phyloP scores from a whole-genome alignment of 2,797 vertebrate genomes.

The Leptatherina wallacei region DNA sequence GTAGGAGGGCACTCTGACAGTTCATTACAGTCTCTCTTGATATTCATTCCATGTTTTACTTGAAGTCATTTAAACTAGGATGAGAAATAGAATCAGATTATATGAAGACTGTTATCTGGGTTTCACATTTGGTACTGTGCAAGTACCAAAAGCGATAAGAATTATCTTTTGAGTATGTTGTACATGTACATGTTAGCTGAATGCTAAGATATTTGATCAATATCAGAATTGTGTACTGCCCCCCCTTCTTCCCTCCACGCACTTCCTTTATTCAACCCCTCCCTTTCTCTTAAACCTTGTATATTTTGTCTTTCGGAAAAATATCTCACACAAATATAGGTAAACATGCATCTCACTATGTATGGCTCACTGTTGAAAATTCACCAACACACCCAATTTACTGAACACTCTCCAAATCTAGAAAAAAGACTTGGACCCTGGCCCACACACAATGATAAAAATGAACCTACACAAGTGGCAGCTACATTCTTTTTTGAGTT shows the following conservation, averaged over 20 bases:
- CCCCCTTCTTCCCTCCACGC: conserved; percentile 60
- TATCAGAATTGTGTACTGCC: conserved; percentile 65
- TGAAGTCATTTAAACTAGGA: conserved; percentile 75
- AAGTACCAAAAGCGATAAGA: conserved; percentile 66
- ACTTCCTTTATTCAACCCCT: conserved; percentile 66
- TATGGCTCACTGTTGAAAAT: conserved; percentile 66
- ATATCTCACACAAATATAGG: conserved; percentile 42
- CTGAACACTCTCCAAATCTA: conserved; percentile 61
- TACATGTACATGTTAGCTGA: conserved; percentile 71
- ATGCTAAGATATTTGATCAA: conserved; percentile 68
- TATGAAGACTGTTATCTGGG: conserved; percentile 82
- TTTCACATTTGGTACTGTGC: conserved; percentile 67
- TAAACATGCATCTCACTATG: conserved; percentile 65
- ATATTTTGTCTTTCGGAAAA: conserved; percentile 62
- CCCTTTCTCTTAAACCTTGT: conserved; percentile 60
- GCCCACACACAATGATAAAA: conserved; percentile 58
- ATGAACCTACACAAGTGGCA: conserved; percentile 82
- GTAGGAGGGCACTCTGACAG: conserved; percentile 66
- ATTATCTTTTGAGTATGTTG: conserved; percentile 63
- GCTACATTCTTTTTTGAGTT: conserved; percentile 88
- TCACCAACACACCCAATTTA: conserved; percentile 55
- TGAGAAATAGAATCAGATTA: conserved; percentile 69
- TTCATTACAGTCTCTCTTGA: conserved; percentile 58
- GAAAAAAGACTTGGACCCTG: conserved; percentile 59
- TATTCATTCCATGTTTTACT: conserved; percentile 77